A percentile compares a stretch with the other conserved stretches of the same genome.
Conservation (phyloP, 2,888 invertebrate species). For the Mantis religiosa region DNA sequence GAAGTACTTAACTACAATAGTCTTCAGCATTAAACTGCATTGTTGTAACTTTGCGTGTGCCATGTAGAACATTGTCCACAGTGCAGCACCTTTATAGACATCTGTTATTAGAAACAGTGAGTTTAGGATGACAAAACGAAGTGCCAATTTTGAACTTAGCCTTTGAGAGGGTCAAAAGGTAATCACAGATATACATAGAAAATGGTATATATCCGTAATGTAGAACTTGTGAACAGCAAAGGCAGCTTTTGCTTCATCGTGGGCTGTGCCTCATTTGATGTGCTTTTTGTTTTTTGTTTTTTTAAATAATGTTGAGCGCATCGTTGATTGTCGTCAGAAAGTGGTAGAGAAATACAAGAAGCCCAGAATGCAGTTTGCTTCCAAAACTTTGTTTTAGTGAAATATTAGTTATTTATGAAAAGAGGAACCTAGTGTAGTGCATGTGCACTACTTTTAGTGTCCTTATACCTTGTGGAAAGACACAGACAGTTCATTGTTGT, state of each 20-base stretch:
- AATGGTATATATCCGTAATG: background rate
- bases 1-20: constrained; percentile 6
- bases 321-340: background rate
- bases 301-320: background rate
- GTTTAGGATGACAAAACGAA: background rate
- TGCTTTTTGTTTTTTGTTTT: background rate
- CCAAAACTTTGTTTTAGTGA: background rate
- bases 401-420: background rate
- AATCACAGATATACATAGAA: background rate
- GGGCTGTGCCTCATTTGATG: background rate
- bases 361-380: background rate
- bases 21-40: background rate
- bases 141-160: background rate
- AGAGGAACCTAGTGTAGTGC: background rate
- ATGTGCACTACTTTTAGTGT: background rate
- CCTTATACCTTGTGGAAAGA: background rate
- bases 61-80: background rate
- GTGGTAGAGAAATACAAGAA: background rate
- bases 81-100: background rate
- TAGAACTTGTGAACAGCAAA: background rate
- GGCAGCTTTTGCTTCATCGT: background rate
- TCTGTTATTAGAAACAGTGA: background rate
- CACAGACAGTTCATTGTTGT: background rate
- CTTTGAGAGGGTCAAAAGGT: background rate
- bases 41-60: background rate